These are phyloP conservation scores for Zelleria hepariella DNA, from an alignment of 2,888 invertebrate genomes.

Conservation along the genomic window DNA sequence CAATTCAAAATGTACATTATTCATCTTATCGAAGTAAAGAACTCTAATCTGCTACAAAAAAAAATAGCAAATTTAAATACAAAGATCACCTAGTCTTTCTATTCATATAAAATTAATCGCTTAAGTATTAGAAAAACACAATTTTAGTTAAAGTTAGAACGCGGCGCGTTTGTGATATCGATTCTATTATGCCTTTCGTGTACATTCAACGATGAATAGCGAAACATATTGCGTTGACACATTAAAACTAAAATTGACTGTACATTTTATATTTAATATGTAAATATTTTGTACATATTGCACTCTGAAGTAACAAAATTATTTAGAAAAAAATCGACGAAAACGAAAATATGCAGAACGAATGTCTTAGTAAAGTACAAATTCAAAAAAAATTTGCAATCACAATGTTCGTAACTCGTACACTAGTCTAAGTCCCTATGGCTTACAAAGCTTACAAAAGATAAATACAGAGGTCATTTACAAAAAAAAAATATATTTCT, in stretches of 20 bases:
- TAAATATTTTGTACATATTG: conserved; percentile 81
- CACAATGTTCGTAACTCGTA: conserved; percentile 69
- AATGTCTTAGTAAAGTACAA: conserved; percentile 55
- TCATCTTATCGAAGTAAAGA: conserved; percentile 64
- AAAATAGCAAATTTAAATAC: conserved; percentile 71
- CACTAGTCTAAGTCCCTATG: conserved; percentile 65
- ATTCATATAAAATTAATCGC: conserved; percentile 62
- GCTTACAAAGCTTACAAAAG: conserved; percentile 68
- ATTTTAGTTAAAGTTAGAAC: conserved; percentile 33
- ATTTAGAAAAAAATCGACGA: conserved; percentile 57
- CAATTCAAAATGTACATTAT: conserved; percentile 71
- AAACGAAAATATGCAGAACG: conserved; percentile 58
- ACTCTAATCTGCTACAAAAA: conserved; percentile 72
- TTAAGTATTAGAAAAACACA: conserved; percentile 68
- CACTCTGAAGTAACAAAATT: conserved; percentile 75
- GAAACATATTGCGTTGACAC: conserved; percentile 65
- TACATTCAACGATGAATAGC: conserved; percentile 57
- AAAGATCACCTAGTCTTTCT: conserved; percentile 65
- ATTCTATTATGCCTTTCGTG: conserved; percentile 60
- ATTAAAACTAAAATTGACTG: conserved; percentile 70
- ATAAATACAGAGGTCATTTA: conserved; percentile 72
- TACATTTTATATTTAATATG: conserved; percentile 69
- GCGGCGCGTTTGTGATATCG: conserved; percentile 55
- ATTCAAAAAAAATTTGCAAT: conserved; percentile 58
- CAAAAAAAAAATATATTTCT: conserved; percentile 72